Conservation (phyloP, 2,888 invertebrate genomes). For the Lysandra bellargus region DNA sequence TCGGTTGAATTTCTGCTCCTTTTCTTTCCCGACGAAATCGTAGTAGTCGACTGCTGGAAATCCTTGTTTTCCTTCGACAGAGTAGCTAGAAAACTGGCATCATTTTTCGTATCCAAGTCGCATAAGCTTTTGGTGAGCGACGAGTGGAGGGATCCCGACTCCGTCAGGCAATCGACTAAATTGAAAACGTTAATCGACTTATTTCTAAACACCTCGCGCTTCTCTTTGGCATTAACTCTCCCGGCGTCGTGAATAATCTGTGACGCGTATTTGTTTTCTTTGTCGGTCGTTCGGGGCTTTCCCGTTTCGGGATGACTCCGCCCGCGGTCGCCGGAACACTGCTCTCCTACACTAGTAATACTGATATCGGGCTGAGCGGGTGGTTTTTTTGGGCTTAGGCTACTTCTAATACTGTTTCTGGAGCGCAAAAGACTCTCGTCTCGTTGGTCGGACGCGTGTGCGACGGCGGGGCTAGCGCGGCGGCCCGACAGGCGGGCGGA, state of each 20-base stretch:
- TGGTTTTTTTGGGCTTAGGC: conserved; percentile 49
- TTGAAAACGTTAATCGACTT: conserved; percentile 76
- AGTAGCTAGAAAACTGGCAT: conserved; percentile 62
- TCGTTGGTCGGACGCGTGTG: conserved; percentile 51
- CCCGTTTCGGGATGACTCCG: conserved; percentile 55
- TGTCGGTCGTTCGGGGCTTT: conserved; percentile 59
- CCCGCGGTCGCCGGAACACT: conserved; percentile 51
- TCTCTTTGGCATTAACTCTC: conserved; percentile 61
- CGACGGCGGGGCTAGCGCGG: conserved; percentile 52
- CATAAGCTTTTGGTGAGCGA: conserved; percentile 73
- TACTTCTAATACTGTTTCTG: conserved; percentile 59
- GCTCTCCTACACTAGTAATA: conserved; percentile 63
- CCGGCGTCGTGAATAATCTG: conserved; percentile 54
- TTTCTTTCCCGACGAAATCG: conserved; percentile 75
- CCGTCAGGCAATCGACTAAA: conserved; percentile 70
- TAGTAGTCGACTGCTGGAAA: conserved; percentile 69
- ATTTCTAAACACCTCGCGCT: conserved; percentile 75
- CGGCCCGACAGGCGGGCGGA: conserved; percentile 73
- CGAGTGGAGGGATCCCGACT: conserved; percentile 69
- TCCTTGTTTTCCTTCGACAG: conserved; percentile 62
- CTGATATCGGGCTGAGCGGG: conserved; percentile 57
- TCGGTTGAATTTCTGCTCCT: conserved; percentile 75
- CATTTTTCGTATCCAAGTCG: conserved; percentile 70
- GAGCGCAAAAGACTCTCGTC: conserved; percentile 62
- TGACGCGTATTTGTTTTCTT: conserved; percentile 66